phyloP scores from a whole-genome alignment of 2,797 vertebrate genomes.

The Lithobates sylvaticus region DNA sequence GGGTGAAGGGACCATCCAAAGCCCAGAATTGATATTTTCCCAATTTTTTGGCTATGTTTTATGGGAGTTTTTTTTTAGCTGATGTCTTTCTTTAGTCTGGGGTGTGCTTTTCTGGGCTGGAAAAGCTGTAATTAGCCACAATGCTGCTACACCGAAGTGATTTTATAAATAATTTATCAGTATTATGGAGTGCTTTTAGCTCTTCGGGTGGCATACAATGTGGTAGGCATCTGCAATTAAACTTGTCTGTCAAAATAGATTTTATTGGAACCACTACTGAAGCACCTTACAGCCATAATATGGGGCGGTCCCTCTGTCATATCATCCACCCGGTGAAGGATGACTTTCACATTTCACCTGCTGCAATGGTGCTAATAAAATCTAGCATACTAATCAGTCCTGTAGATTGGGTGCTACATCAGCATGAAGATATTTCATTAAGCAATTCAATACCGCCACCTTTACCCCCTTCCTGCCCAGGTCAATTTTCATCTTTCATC shows the following conservation, averaged over 20 bases:
- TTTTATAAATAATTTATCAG: neutral
- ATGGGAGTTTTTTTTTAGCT: neutral
- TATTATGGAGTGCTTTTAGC: neutral
- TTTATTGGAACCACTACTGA: neutral
- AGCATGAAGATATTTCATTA: neutral
- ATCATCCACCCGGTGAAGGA: neutral
- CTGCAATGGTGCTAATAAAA: neutral
- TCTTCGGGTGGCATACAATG: neutral
- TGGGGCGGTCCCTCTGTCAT: neutral
- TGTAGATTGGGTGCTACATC: neutral
- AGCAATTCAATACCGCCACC: too few species aligned
- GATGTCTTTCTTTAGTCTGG: neutral
- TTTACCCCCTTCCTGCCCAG: too few species aligned
- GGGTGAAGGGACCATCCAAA: neutral
- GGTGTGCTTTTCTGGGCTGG: neutral
- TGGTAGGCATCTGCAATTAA: neutral
- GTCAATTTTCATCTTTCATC: too few species aligned
- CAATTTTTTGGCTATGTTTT: neutral
- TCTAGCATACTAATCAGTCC: too few species aligned
- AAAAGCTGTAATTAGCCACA: neutral
- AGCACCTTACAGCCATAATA: neutral
- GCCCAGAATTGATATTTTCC: neutral
- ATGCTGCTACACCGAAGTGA: neutral
- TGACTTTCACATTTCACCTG: neutral
- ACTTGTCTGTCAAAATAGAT: neutral